Evolutionary conservation across 2,797 vertebrate species (phyloP).

Genomic region (Cichlasoma orientale): DNA sequence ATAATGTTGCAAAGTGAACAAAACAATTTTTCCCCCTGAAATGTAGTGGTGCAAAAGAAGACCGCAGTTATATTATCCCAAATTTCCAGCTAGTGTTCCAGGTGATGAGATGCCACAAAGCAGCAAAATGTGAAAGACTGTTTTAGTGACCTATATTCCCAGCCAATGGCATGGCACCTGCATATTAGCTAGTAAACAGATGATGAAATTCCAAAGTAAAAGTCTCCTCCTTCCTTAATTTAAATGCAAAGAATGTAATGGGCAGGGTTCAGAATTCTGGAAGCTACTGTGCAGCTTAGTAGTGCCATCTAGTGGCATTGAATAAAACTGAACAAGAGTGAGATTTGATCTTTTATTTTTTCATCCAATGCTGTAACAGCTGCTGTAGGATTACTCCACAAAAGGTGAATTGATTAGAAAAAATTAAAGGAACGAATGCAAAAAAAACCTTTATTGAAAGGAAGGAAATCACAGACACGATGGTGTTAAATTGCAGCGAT

Average conservation of each 20-base stretch:
- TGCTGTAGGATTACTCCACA: background rate
- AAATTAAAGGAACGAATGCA: background rate
- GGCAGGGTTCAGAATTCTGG: background rate
- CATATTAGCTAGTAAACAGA: conserved; percentile 33
- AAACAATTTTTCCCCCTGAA: too few relatives aligned
- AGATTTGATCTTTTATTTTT: background rate
- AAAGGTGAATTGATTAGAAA: background rate
- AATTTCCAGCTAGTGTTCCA: background rate
- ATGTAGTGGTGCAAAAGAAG: too few relatives aligned
- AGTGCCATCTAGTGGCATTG: conserved; percentile 31
- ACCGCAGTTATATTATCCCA: background rate
- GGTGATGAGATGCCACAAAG: conserved; percentile 24
- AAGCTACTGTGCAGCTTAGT: background rate
- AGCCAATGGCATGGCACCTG: conserved; percentile 51
- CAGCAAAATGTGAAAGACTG: background rate
- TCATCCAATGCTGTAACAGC: background rate
- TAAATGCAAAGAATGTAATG: background rate
- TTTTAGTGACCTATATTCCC: conserved; percentile 25
- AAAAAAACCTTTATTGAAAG: conserved; percentile 52
- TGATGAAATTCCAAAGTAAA: conserved; percentile 21
- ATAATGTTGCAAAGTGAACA: too few relatives aligned
- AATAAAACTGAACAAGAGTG: background rate
- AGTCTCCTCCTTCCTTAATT: background rate
- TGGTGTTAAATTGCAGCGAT: background rate
- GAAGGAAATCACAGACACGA: background rate